phyloP scores from a whole-genome alignment of 2,113 vertebrate genomes.

The Centrocercus urophasianus region DNA sequence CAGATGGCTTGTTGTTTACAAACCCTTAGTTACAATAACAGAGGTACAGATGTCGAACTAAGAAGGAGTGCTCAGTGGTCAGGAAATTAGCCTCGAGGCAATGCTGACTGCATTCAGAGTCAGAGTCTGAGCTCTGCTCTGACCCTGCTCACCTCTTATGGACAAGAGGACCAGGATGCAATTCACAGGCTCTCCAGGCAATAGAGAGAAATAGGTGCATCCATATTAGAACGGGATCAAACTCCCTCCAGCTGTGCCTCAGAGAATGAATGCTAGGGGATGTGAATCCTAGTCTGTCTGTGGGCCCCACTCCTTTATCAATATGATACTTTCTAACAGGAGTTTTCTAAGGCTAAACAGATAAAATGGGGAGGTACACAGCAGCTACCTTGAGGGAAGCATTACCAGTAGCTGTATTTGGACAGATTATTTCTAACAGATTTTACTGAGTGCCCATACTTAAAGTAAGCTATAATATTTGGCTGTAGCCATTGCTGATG shows the following conservation, averaged over 20 bases:
- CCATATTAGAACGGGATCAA: neutral
- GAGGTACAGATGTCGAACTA: constrained; percentile 25
- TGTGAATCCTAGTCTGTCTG: neutral
- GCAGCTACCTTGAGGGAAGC: neutral
- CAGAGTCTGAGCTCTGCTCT: neutral
- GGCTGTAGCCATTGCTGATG: neutral
- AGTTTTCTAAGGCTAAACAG: neutral
- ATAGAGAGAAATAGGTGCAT: neutral
- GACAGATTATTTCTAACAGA: neutral
- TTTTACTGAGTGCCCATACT: neutral
- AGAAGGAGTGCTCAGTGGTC: neutral
- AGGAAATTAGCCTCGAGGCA: neutral
- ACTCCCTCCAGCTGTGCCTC: neutral
- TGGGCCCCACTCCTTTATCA: neutral
- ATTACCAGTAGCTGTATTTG: neutral
- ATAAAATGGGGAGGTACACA: neutral
- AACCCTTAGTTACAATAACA: constrained; percentile 17
- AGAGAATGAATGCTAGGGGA: neutral
- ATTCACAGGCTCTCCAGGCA: neutral
- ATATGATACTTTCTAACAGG: neutral
- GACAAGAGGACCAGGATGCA: neutral
- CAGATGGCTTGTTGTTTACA: constrained; percentile 34
- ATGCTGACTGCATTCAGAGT: neutral
- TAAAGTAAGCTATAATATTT: neutral
- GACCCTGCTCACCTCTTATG: neutral